A percentile compares a stretch with the other conserved stretches of the same genome.
Evolutionary conservation across 2,113 vertebrate genomes (phyloP).

Genomic region (Taxidea taxus): DNA sequence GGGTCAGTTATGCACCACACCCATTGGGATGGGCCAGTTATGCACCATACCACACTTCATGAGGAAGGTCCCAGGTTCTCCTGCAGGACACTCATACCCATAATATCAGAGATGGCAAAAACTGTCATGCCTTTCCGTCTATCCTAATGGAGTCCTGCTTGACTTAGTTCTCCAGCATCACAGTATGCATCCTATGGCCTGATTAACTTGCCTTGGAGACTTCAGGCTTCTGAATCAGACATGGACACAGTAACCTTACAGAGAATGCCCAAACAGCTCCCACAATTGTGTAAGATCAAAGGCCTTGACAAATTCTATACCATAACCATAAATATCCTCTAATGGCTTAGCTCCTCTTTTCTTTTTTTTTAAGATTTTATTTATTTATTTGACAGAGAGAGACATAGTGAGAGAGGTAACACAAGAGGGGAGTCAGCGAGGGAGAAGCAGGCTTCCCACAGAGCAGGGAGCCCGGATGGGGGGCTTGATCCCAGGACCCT

Average conservation of each 20-base stretch:
- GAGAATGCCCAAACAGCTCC: accelerated
- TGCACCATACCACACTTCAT: too few species aligned
- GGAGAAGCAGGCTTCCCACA: too few species aligned
- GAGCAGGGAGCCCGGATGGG: too few species aligned
- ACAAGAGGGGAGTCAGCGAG: too few species aligned
- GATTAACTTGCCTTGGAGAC: neutral
- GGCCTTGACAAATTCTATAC: neutral
- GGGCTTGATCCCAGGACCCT: too few species aligned
- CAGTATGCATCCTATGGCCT: neutral
- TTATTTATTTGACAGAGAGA: too few species aligned
- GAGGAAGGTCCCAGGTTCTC: accelerated
- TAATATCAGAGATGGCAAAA: neutral
- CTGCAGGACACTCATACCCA: accelerated
- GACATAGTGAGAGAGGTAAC: too few species aligned
- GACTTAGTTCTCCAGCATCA: neutral
- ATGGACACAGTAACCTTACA: neutral
- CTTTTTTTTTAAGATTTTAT: too few species aligned
- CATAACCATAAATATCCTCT: neutral
- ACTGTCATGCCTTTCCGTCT: neutral
- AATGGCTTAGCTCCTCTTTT: neutral
- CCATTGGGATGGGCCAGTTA: too few species aligned
- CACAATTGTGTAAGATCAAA: neutral
- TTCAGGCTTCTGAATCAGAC: neutral
- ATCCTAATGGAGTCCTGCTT: neutral
- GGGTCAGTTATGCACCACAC: too few species aligned